Evolutionary conservation across 1,140 invertebrate genomes (phyloP), one percentile per base, ranked within the genome.

Genomic region (Drosophila kohkoa): DNA sequence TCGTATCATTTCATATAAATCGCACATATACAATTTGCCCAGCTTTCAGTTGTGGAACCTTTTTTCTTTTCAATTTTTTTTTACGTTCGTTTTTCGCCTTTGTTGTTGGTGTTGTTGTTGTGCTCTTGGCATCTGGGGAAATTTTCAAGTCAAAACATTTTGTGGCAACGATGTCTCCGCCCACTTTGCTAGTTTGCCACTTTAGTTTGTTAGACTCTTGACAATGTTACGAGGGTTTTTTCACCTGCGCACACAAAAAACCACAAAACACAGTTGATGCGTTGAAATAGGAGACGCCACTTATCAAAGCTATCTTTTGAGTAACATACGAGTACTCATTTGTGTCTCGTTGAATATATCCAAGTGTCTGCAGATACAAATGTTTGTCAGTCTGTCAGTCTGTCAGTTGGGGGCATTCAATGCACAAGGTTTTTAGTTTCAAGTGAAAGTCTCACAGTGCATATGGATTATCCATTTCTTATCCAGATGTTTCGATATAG

Each of bases 1-100:
- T 38, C 54, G 41, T 52, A 30, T 38, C 54, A 57, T 52, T 52
- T 52, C 46, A 8, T 25, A 49, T 49, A 5, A 25, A 43, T 48
- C 16, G 46, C 8, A 55, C 66, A 81, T 72, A 85, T 72, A 85
- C 77, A 85, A 81, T 85, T 86, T 81, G 51, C 77, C 81, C 81
- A 72, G 48, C 60, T 63, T 15, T 43, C 49, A 0, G 59, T 60
- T 25, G 16, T 8, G 52, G n/a, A 72, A 85, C 77, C 81, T 85
- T 71, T 71, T 76, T 51, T 49, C 35, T 13, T 11, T 48, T 20
- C 20, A 25, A 25, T 2, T 1, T 64, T 28, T 35, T 35, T 32
- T 38, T 30, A 1, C 30, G 30, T 32, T 32, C n/a, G 28, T 35
- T 16, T 67, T 10, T 57, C 0, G 20, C 20, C 2, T 43, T 16